Conservation (phyloP, 2,113 vertebrate genomes). For the Gavia stellata region DNA sequence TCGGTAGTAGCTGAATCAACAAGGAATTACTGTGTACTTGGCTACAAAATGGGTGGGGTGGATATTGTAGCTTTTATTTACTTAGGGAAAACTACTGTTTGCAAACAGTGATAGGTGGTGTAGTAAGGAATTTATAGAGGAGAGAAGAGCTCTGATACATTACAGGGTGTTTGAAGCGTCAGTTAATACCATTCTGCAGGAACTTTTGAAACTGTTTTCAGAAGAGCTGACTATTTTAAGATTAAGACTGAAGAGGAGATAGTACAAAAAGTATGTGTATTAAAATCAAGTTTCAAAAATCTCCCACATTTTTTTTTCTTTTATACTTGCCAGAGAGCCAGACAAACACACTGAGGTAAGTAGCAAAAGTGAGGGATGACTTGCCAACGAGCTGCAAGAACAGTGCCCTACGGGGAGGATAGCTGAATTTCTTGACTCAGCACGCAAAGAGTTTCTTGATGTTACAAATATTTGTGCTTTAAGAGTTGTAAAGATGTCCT, state of each 20-base stretch:
- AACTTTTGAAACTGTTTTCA: not conserved
- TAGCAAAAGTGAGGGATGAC: not conserved
- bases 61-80: not conserved
- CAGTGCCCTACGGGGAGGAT: not conserved
- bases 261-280: not conserved
- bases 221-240: not conserved
- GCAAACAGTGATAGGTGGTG: fast-evolving
- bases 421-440: not conserved
- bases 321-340: not conserved
- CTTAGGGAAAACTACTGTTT: not conserved
- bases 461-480: not conserved
- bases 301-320: not conserved
- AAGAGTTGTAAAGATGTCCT: not conserved
- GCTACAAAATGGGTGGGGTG: not conserved
- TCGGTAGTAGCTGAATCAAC: not conserved
- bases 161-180: not conserved
- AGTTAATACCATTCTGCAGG: not conserved
- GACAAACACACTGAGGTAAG: not conserved
- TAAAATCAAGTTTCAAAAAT: not conserved
- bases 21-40: not conserved
- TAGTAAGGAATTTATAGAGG: not conserved
- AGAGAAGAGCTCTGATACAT: not conserved
- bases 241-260: not conserved
- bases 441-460: not conserved
- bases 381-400: not conserved